These are phyloP conservation scores for Petrosia ficiformis DNA, from an alignment of 37 sponge, comb jelly and placozoan species.

Conservation along the genomic window DNA sequence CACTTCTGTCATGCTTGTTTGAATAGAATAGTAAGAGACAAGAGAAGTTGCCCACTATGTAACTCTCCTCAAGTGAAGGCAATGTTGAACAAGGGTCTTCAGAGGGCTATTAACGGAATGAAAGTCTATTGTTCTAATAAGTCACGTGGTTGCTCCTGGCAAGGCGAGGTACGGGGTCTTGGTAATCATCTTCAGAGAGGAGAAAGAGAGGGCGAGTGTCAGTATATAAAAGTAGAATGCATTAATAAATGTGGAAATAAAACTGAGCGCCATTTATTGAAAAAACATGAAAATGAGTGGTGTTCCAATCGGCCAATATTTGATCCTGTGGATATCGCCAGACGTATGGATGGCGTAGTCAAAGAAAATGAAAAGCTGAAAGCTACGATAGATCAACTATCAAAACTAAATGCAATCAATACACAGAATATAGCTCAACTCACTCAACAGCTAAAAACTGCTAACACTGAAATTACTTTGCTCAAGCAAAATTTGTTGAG, in stretches of 20 bases:
- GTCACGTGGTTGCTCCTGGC: constrained; percentile 48
- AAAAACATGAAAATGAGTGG: constrained; percentile 8
- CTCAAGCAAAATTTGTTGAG: neutral
- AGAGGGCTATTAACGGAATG: constrained; percentile 19
- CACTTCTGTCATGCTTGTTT: constrained; percentile 47
- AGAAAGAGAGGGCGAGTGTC: constrained; percentile 27
- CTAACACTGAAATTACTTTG: neutral
- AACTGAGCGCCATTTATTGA: neutral
- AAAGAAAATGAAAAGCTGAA: neutral
- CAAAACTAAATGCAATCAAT: neutral
- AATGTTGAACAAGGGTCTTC: constrained; percentile 24
- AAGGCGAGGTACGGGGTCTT: constrained; percentile 19
- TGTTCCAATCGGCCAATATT: constrained; percentile 22
- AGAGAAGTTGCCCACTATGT: constrained; percentile 40
- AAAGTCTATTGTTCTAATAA: constrained; percentile 40
- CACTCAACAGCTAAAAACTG: neutral
- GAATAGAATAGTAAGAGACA: neutral
- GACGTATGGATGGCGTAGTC: neutral
- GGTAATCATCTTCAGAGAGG: neutral
- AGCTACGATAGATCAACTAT: neutral
- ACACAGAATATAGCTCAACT: neutral
- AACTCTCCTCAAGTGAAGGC: constrained; percentile 29
- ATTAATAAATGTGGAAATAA: constrained; percentile 15
- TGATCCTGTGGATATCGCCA: neutral
- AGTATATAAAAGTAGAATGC: constrained; percentile 15